Base-by-base conservation (phyloP, 2,888 invertebrate genomes). In the Drosophila gaucha region DNA sequence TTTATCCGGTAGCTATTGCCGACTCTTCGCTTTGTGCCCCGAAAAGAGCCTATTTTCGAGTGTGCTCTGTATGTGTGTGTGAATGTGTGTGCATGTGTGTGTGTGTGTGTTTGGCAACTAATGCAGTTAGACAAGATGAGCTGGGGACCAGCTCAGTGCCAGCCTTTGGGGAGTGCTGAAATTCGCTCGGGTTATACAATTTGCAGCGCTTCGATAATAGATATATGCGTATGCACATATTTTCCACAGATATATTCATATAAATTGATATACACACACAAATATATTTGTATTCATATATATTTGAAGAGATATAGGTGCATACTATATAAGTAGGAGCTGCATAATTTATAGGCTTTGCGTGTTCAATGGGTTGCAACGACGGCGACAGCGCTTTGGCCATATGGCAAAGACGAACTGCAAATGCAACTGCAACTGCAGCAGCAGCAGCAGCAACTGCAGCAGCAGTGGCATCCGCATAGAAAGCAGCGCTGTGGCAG, bases 311-410 rank as follows among this genome's bases (percentile, higher is more conserved):
- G 41, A 51, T 30, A 28, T 50, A 33, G 38, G 14, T 38, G 36
- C 12, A 36, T 35, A 36, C 49, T 56, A 63, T 72, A 69, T 62
- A 76, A 68, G 71, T 72, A 69, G 77, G 72, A 52, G 72, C 74
- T 80, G 71, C 85, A 86, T 79, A 86, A 88, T 88, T 84, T 83
- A 83, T 88, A 77, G 84, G 84, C 88, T 54, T 80, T 80, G 86
- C 84, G 72, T 85, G 86, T 83, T 88, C 86, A 85, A 88, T 85
- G 84, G 88, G 66, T 86, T 88, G 88, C 75, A 57, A 80, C 83
- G 79, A 67, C 58, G 51, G 55, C 59, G 56, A 51, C 66, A 67
- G 67, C 73, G 26, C 38, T 73, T 64, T 68, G 67, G 83, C 83
- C 83, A 82, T 86, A 82, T 82, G 83, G 88, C 79, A 70, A 59